Evolutionary conservation across 1,140 invertebrate species (phyloP), one percentile per base, ranked within the genome.

Genomic region (Drosophila azteca): DNA sequence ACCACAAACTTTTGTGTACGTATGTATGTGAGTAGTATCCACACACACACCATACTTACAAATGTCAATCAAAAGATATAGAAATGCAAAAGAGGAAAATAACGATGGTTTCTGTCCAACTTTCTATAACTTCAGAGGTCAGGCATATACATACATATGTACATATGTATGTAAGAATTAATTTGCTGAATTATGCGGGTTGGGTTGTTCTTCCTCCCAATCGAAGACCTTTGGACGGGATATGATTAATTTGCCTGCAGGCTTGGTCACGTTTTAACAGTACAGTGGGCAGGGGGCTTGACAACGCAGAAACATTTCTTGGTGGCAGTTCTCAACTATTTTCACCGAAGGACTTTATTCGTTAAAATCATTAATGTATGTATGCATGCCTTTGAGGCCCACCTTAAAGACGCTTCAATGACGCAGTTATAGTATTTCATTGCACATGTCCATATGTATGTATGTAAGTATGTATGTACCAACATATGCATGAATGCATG

Each of bases 31-130:
- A 39, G 35, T 39, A 39, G 3, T 39, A 13, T 11, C 11, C 35
- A 48, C 29, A 20, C 52, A 58, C 26, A 60, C 39, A 52, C 60
- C 39, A 60, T 60, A 13, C 49, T 45, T 24, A 46, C 20, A 29
- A 24, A 45, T 26, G 26, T 43, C 50, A 22, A 51, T 22, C 64
- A 51, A 58, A 44, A 70, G 31, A 63, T 58, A 44, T 53, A 54
- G 39, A 75, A 75, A 67, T 67, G 45, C 49, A 53, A 68, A 72
- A 31, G 22, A 49, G 48, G 49, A 62, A 71, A 70, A 70, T 41
- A 57, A 69, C 58, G 15, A 31, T 61, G 43, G 46, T 49, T 60
- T 64, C 26, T n/a, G 45, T 31, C 63, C 41, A 29, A 39, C 11
- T 35, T 50, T 69, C 11, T 69, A 51, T 65, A 43, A 45, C 44